Conservation (phyloP, 2,113 vertebrate genomes). For the Eptesicus fuscus region DNA sequence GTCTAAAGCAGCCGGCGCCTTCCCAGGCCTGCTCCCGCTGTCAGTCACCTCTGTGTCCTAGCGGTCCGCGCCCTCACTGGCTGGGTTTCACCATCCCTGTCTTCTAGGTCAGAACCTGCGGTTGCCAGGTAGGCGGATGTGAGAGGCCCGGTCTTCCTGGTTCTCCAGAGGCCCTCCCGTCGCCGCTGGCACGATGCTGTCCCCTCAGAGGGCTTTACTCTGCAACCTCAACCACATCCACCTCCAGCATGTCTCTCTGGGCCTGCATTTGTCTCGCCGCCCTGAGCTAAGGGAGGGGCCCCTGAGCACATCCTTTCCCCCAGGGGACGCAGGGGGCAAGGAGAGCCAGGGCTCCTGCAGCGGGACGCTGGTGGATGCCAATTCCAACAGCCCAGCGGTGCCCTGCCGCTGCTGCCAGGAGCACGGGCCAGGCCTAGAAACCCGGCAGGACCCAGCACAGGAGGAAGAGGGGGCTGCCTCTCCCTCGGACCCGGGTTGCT, state of each 20-base stretch:
- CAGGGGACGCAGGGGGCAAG: conserved; percentile 58
- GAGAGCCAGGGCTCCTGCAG: conserved; percentile 59
- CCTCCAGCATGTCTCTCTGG: conserved; percentile 85
- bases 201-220: conserved; percentile 82
- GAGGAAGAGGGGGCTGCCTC: conserved; percentile 88
- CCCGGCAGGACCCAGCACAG: conserved; percentile 52
- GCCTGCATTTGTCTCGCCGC: conserved; percentile 82
- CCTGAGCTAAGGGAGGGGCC: conserved; percentile 79
- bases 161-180: not conserved
- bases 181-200: conserved; percentile 76
- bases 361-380: conserved; percentile 87
- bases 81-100: conserved; percentile 72
- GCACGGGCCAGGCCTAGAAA: conserved; percentile 80
- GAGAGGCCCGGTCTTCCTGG: not conserved
- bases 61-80: conserved; percentile 71
- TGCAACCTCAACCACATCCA: conserved; percentile 87
- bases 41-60: conserved; percentile 78
- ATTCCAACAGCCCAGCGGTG: conserved; percentile 92
- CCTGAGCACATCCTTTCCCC: conserved; percentile 70
- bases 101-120: conserved; percentile 43
- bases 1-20: not conserved
- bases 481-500: conserved; percentile 87
- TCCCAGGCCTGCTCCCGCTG: not conserved
- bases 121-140: conserved; percentile 55
- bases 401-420: conserved; percentile 91